Evolutionary conservation across 2,888 invertebrate genomes (phyloP).

Genomic region (Cantharis lateralis): DNA sequence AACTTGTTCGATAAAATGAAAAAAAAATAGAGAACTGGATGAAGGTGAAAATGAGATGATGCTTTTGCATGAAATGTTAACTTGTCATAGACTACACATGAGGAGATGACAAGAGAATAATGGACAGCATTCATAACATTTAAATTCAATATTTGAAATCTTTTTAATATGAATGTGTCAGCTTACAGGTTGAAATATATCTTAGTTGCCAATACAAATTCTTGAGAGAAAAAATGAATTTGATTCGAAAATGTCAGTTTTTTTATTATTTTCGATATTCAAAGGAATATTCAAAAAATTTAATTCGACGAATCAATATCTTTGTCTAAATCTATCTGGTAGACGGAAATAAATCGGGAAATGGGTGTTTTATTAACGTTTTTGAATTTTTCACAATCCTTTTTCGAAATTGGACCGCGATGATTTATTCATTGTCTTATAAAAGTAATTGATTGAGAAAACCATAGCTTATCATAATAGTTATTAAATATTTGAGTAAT

Average conservation of each 20-base stretch:
- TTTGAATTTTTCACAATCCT: background rate
- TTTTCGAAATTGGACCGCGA: background rate
- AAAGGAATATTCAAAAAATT: background rate
- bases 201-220: background rate
- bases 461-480: background rate
- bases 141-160: conserved; percentile 20
- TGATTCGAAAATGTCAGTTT: background rate
- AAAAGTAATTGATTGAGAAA: background rate
- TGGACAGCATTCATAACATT: conserved; percentile 27
- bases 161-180: conserved; percentile 26
- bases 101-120: conserved; percentile 22
- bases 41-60: conserved; percentile 16
- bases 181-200: background rate
- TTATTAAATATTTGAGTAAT: background rate
- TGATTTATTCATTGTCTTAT: background rate
- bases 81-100: conserved; percentile 20
- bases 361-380: background rate
- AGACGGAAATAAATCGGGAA: background rate
- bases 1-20: conserved; percentile 5
- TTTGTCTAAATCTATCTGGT: background rate
- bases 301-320: background rate
- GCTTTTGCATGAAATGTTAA: conserved; percentile 11
- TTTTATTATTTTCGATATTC: background rate
- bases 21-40: conserved; percentile 5
- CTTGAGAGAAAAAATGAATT: background rate